Evolutionary conservation across 2,113 vertebrate species (phyloP).

Genomic region (Onychostruthus taczanowskii): DNA sequence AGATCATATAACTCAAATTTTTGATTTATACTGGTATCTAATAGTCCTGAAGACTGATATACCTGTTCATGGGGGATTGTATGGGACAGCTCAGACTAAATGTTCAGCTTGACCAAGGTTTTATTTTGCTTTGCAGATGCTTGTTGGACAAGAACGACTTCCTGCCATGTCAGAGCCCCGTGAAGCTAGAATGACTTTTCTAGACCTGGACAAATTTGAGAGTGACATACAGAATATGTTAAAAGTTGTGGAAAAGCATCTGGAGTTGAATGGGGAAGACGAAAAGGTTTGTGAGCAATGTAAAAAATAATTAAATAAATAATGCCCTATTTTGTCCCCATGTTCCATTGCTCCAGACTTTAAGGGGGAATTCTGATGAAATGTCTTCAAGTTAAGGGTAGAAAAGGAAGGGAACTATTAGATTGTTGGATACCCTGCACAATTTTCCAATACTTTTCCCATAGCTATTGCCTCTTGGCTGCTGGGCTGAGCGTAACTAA

Average conservation of each 20-base stretch:
- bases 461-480: background rate
- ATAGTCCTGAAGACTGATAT: background rate
- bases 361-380: background rate
- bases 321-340: fast-evolving
- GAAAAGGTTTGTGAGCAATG: constrained; percentile 80
- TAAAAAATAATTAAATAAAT: background rate
- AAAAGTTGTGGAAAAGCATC: constrained; percentile 77
- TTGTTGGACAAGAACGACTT: constrained; percentile 75
- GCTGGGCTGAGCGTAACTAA: background rate
- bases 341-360: background rate
- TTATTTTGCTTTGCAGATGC: constrained; percentile 72
- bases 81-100: background rate
- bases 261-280: constrained; percentile 77
- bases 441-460: background rate
- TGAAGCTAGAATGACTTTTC: constrained; percentile 32
- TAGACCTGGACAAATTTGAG: constrained; percentile 79
- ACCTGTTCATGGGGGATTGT: background rate
- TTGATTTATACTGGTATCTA: background rate
- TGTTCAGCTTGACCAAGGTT: background rate
- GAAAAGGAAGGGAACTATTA: background rate
- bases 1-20: background rate
- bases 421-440: background rate
- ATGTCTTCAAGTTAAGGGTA: background rate
- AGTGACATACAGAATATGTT: constrained; percentile 79
- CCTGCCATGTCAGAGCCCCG: constrained; percentile 21